phyloP scores from a whole-genome alignment of 2,113 vertebrate species.

The Periophthalmus modestus region DNA sequence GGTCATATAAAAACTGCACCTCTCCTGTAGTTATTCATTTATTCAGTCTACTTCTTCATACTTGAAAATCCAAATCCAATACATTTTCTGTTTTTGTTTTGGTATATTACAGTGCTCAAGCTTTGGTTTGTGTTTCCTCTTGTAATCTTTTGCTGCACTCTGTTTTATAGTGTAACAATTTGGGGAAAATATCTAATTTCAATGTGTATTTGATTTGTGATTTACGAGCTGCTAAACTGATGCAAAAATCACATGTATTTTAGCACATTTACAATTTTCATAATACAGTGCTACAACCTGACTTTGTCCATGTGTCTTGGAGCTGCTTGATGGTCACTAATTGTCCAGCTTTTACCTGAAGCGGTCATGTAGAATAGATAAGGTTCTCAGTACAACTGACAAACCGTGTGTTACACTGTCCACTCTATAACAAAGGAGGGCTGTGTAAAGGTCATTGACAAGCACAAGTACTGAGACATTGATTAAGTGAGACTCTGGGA shows the following conservation, averaged over 20 bases:
- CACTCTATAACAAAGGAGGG: conserved; percentile 12
- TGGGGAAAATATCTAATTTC: background rate
- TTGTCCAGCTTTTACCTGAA: conserved; percentile 53
- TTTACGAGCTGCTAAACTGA: background rate
- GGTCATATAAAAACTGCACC: conserved; percentile 63
- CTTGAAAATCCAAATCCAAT: background rate
- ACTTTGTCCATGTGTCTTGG: conserved; percentile 40
- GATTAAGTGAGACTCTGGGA: conserved; percentile 76
- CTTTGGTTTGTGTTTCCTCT: background rate
- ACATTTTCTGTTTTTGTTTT: conserved; percentile 7
- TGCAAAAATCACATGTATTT: no score
- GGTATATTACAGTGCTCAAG: background rate
- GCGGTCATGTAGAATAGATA: conserved; percentile 45
- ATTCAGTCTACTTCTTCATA: conserved; percentile 66
- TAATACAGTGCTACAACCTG: background rate
- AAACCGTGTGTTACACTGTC: conserved; percentile 37
- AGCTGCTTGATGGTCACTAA: conserved; percentile 49
- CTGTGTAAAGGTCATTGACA: conserved; percentile 56
- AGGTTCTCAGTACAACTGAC: conserved; percentile 47
- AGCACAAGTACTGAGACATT: conserved; percentile 77
- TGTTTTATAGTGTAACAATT: background rate
- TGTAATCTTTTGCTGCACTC: background rate
- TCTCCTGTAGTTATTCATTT: conserved; percentile 72
- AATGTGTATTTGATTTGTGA: background rate
- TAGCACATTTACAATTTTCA: no score